These are phyloP conservation scores for Orchestia grillus DNA, from an alignment of 1,140 invertebrate genomes.

Conservation along the genomic window DNA sequence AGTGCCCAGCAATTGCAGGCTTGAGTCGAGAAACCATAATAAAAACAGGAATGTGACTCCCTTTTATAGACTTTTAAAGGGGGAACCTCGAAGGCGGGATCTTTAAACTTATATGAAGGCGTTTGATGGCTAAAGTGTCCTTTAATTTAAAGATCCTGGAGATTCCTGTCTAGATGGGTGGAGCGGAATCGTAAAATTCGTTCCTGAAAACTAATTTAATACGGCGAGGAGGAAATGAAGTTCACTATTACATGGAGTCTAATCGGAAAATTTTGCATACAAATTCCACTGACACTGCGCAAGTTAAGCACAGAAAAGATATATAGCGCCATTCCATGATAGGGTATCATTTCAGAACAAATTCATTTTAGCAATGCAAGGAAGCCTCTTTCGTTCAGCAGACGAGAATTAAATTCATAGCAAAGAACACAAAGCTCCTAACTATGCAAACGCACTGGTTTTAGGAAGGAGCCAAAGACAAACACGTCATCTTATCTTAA, in stretches of 20 bases:
- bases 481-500: background rate
- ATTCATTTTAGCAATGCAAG: background rate
- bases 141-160: background rate
- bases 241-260: background rate
- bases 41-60: background rate
- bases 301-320: background rate
- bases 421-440: background rate
- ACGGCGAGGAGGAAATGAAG: background rate
- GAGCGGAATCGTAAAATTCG: background rate
- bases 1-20: background rate
- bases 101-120: background rate
- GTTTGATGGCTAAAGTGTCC: background rate
- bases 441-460: background rate
- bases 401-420: background rate
- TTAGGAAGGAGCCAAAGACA: too few species aligned
- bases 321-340: background rate
- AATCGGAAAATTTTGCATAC: background rate
- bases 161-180: background rate
- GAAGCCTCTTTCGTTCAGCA: background rate
- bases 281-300: background rate
- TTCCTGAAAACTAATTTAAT: background rate
- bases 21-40: background rate
- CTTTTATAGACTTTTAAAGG: background rate
- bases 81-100: background rate
- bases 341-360: background rate